Evolutionary conservation across 1,140 invertebrate species (phyloP), one percentile per base, ranked within the genome.

Genomic region (Drosophila seguyi): DNA sequence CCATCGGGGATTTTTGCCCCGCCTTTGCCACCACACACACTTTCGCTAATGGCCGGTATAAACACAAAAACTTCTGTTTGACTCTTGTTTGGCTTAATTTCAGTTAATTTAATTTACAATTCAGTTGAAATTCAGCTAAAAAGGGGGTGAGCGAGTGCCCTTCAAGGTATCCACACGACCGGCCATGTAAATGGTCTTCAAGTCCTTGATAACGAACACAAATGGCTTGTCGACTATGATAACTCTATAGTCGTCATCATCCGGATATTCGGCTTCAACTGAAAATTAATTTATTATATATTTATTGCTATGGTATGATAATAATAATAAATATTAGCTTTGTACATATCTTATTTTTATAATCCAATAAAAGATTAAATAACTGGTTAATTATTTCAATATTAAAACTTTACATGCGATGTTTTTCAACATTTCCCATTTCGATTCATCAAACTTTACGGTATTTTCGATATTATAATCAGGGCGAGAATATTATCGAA

Each of bases 81-180:
- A 27, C 39, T 57, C n/a, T 57, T 53, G 58, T 71, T 55, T 69
- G 47, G 16, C 44, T 63, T 59, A 42, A 47, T 41, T 61, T 25
- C 50, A 68, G 65, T 72, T 79, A 75, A 83, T 79, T 71, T 84
- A 79, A 77, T 76, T 65, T 80, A 66, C 82, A 84, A 67, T 67
- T 53, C 31, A 38, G 22, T 65, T 48, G 62, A 34, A 25, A 25
- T 4, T 8, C 0, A 0, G 7, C 3, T 42, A 11, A 36, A 13
- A 36, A 13, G 34, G 5, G 10, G 18, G 4, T 5, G 10, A 13
- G 34, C 4, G 34, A 47, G 4, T 10, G 14, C 14, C 14, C 14
- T 5, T 10, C 22, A 25, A 10, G 16, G 13, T 16, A 4, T 75
- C 31, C 44, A 79, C 45, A 3, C 58, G 59, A 0, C 76, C 76